A percentile compares a stretch with the other conserved stretches of the same genome.
Conservation (phyloP, 2,113 vertebrate species). For the Neomonachus schauinslandi region DNA sequence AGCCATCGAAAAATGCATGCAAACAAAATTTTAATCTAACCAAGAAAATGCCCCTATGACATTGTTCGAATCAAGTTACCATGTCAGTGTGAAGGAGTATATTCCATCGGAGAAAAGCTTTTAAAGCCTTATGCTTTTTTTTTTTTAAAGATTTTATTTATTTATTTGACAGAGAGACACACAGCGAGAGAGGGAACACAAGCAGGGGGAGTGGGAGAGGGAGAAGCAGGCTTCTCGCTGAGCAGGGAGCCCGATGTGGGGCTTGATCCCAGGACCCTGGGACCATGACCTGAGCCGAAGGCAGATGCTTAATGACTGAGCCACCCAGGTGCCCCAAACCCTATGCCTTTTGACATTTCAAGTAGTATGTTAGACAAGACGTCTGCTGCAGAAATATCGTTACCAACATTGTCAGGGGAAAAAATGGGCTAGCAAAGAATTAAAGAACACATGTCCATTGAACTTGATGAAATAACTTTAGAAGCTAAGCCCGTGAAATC, state of each 20-base stretch:
- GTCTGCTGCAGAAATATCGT: background rate
- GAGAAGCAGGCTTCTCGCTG: too few relatives aligned
- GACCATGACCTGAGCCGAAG: too few relatives aligned
- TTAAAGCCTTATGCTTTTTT: background rate
- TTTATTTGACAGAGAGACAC: too few relatives aligned
- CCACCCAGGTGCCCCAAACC: background rate
- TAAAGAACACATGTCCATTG: background rate
- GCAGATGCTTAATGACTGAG: too few relatives aligned
- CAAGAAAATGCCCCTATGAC: background rate
- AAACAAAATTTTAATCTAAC: conserved; percentile 41
- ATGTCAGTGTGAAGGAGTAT: background rate
- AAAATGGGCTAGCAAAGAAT: conserved; percentile 33
- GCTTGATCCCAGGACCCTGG: too few relatives aligned
- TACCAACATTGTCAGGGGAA: background rate
- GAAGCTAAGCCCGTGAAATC: background rate
- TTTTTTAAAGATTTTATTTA: too few relatives aligned
- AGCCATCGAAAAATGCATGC: background rate
- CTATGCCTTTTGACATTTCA: conserved; percentile 32
- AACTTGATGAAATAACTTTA: conserved; percentile 33
- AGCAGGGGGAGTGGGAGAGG: too few relatives aligned
- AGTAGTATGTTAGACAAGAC: background rate
- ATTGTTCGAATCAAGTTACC: background rate
- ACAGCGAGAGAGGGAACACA: too few relatives aligned
- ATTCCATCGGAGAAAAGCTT: background rate
- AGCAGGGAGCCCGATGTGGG: too few relatives aligned